Evolutionary conservation across 23 tunicate species (phyloP).

Genomic region (Halocynthia aurantium): DNA sequence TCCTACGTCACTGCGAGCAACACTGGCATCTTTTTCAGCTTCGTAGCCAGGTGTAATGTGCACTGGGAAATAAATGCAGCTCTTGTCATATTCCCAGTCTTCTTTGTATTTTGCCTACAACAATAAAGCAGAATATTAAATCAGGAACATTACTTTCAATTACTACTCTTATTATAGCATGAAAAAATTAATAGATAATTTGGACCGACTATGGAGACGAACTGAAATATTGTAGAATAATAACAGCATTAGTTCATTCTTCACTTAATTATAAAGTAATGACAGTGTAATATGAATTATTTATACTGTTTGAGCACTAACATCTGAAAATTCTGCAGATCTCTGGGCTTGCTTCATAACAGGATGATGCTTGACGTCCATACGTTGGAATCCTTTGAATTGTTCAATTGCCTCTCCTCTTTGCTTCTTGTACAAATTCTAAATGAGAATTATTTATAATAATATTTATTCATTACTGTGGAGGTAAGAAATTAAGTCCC

Average conservation of each 20-base stretch:
- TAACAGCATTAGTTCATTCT: no score
- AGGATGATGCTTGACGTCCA: constrained; percentile 52
- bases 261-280: no score
- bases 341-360: constrained; percentile 19
- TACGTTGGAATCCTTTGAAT: constrained; percentile 47
- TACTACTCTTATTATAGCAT: no score
- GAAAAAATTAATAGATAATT: no score
- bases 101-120: constrained; percentile 50
- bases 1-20: constrained; percentile 27
- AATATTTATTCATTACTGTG: not conserved
- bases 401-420: constrained; percentile 54
- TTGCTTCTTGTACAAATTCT: constrained; percentile 66
- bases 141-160: not conserved
- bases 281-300: no score
- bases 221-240: no score
- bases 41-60: constrained; percentile 57
- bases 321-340: constrained; percentile 20
- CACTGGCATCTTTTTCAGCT: constrained; percentile 7
- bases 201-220: no score
- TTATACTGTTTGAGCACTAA: not conserved
- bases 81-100: constrained; percentile 74
- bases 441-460: not conserved
- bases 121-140: not conserved
- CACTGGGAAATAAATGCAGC: constrained; percentile 73
- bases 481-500: no score